Evolutionary conservation across 2,888 invertebrate genomes (phyloP), one percentile per base, ranked within the genome.

Genomic region (Oscheius myriophilus): DNA sequence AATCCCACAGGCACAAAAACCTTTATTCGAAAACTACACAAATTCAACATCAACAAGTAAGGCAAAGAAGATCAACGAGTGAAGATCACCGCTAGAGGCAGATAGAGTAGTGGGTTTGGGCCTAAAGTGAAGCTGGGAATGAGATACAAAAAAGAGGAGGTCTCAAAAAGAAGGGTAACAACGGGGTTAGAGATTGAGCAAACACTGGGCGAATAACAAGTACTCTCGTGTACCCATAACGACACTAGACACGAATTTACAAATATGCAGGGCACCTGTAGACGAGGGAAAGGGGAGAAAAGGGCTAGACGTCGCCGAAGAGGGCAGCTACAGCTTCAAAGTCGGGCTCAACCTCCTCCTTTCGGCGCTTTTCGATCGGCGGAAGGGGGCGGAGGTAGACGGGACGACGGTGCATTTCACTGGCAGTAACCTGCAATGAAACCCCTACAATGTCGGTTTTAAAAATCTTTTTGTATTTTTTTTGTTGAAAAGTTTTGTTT

Each of bases 401-500:
- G 7, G 68, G 68, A 63, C 68, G 62, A 16, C 57, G 43, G 39
- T 68, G 68, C 11, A 23, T 53, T 1, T 63, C 63, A 46, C 68
- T 46, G 7, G 61, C 43, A 11, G 58, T 41, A 14, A 59, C 3
- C 67, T 67, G 51, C 26, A 59, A 58, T 23, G 7, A 42, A 39
- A 58, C 3, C n/a, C n/a, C n/a, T n/a, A n/a, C n/a, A n/a, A n/a
- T n/a, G n/a, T n/a, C n/a, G n/a, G n/a, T n/a, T n/a, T n/a, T n/a
- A n/a, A n/a, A n/a, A n/a, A n/a, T n/a, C n/a, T n/a, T n/a, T n/a
- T n/a, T n/a, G 49, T 4, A 49, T 18, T 49, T 9, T 18, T 9
- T n/a, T 6, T 18, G 21, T 49, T 49, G 21, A n/a, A n/a, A n/a
- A n/a, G n/a, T n/a, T n/a, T n/a, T n/a, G n/a, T n/a, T n/a, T n/a